Evolutionary conservation across 1,140 invertebrate species (phyloP).

Genomic region (Camponotus pennsylvanicus): DNA sequence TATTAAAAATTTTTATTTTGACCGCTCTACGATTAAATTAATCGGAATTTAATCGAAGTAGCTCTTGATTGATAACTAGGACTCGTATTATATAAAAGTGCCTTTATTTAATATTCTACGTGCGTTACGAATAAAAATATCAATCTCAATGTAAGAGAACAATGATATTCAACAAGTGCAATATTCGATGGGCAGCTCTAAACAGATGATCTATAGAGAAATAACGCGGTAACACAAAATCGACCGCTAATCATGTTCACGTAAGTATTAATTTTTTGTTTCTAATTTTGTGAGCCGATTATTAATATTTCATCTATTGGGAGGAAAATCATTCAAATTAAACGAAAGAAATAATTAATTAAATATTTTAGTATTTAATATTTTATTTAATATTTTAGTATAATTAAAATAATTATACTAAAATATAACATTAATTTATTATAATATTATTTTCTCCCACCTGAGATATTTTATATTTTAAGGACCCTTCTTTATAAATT

Average conservation of each 20-base stretch:
- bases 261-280: conserved; percentile 9
- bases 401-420: background rate
- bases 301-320: background rate
- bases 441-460: background rate
- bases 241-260: background rate
- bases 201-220: background rate
- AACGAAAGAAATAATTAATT: background rate
- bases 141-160: too few relatives aligned
- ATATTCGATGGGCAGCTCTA: background rate
- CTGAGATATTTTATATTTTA: background rate
- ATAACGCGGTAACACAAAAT: background rate
- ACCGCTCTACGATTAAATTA: too few relatives aligned
- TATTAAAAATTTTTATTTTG: too few relatives aligned
- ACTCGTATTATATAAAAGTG: too few relatives aligned
- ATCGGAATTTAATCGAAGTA: too few relatives aligned
- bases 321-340: too few relatives aligned
- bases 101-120: too few relatives aligned
- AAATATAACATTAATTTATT: background rate
- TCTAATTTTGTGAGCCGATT: background rate
- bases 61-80: too few relatives aligned
- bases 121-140: too few relatives aligned
- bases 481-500: background rate
- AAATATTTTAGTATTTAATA: too few relatives aligned
- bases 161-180: background rate
- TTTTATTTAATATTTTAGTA: too few relatives aligned